Evolutionary conservation across 2,888 invertebrate species (phyloP).

Genomic region (Cenopis cana): DNA sequence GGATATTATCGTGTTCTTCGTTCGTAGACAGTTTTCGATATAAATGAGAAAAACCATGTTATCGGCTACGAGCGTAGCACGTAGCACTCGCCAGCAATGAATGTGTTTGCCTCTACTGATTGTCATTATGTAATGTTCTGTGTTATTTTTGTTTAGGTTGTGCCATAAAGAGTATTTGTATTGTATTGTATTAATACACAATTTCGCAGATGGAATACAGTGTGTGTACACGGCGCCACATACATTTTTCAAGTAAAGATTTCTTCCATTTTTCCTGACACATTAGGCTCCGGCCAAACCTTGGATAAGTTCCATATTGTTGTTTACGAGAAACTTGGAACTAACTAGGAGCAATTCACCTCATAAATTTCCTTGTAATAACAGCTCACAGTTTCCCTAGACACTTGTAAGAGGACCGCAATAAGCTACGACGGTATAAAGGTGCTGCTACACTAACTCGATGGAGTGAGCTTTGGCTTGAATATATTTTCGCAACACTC

Average conservation of each 20-base stretch:
- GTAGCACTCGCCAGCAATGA: too few species aligned
- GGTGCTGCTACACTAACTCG: slow-evolving; percentile 33
- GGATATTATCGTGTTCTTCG: too few species aligned
- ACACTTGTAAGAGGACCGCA: slow-evolving; percentile 78
- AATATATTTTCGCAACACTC: slow-evolving; percentile 15
- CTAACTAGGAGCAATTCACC: slow-evolving; percentile 76
- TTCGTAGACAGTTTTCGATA: too few species aligned
- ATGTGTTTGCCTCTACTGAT: too few species aligned
- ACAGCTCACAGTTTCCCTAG: slow-evolving; percentile 80
- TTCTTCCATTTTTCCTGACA: slow-evolving; percentile 70
- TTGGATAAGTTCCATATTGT: slow-evolving; percentile 80
- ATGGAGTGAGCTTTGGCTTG: slow-evolving; percentile 6
- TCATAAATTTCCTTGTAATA: slow-evolving; percentile 82
- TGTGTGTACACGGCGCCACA: slow-evolving; percentile 65
- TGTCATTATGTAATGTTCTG: too few species aligned
- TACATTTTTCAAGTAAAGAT: slow-evolving; percentile 68
- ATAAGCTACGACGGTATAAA: slow-evolving; percentile 67
- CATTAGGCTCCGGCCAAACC: slow-evolving; percentile 71
- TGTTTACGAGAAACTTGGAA: slow-evolving; percentile 81
- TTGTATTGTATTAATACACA: too few species aligned
- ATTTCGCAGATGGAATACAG: slow-evolving; percentile 62
- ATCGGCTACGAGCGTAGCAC: too few species aligned
- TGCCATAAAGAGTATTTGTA: too few species aligned
- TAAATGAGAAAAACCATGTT: too few species aligned
- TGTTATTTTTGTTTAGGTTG: too few species aligned